Evolutionary conservation across 2,797 vertebrate species (phyloP), one percentile per base, ranked within the genome.

Genomic region (Sphenodon punctatus): DNA sequence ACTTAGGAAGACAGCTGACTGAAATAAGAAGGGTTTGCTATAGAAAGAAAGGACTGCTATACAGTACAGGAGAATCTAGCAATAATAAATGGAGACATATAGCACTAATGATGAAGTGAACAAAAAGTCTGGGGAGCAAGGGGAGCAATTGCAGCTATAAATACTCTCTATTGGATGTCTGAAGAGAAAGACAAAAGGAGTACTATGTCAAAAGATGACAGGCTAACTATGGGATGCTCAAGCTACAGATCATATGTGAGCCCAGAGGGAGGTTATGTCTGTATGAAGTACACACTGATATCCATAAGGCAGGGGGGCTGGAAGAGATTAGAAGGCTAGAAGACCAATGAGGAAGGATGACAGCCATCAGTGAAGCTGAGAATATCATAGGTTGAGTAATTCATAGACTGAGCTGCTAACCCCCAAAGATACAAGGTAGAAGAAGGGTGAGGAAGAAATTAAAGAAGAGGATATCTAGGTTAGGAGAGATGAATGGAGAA

Each of bases 261-360:
- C 20, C 4, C 15, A 73, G 19, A 64, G 27, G 30, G 20, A 64
- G 7, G 10, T 75, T 34, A 27, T 19, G 23, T n/a, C 17, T 68
- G 56, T 73, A 65, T 43, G 59, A 84, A 75, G 30, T 17, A 22
- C 42, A 38, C 20, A 55, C 49, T 69, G 42, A 70, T 64, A 76
- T 48, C 9, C 4, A 15, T 75, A 45, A 69, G 25, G 78, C 8
- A 79, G 38, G 45, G 53, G 16, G 51, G 60, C 13, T n/a, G 10
- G 61, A 66, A 66, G n/a, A 61, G 45, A 72, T 77, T 67, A 82
- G 53, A 85, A 85, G n/a, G 23, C 63, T 27, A 41, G 69, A 69
- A 79, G 15, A 77, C 6, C 46, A 69, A 38, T 42, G 34, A 39
- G 34, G 8, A 41, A 78, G n/a, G 46, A 72, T 22, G 42, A 39